Evolutionary conservation across 1,140 invertebrate species (phyloP), one percentile per base, ranked within the genome.

Genomic region (Diabrotica undecimpunctata): DNA sequence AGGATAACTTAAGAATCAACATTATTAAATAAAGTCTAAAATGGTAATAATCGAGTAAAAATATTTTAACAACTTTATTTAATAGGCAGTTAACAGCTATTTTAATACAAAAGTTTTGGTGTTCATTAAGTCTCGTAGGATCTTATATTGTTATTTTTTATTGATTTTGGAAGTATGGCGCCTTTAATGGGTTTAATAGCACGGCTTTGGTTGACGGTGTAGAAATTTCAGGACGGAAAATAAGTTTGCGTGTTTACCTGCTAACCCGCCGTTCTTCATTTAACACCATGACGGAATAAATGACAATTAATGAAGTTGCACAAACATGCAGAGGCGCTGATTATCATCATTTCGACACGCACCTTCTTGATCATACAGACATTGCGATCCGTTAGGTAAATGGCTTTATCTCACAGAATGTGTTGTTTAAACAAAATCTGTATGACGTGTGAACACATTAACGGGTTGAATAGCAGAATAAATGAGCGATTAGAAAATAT

Each of bases 241-340:
- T 13, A 12, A 39, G 14, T 51, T n/a, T 35, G 58, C 58, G 46
- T 60, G 58, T 60, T 60, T 35, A 60, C 58, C 38, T 60, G 58
- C 58, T 41, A 60, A 60, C 41, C 10, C 13, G 58, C 10, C 58
- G 41, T 60, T 50, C 39, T 51, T 60, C 58, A 60, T 60, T 51
- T 35, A 60, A 50, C 58, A 50, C 58, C 9, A 25, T 60, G 50
- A 60, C 39, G 38, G 39, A 60, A 60, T 51, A 39, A 60, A 60
- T 50, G 58, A 51, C 58, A 60, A 60, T 60, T 60, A 60, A 60
- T 60, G 58, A 60, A 60, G 58, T 60, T 36, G 58, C 58, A 60
- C 39, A 60, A 60, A 60, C 58, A 60, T 60, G 58, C 58, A 37
- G 39, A 35, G 58, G 5, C 58, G 58, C 46, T 50, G 58, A 60